Evolutionary conservation across 2,797 vertebrate genomes (phyloP).

Genomic region (Hipposideros larvatus): DNA sequence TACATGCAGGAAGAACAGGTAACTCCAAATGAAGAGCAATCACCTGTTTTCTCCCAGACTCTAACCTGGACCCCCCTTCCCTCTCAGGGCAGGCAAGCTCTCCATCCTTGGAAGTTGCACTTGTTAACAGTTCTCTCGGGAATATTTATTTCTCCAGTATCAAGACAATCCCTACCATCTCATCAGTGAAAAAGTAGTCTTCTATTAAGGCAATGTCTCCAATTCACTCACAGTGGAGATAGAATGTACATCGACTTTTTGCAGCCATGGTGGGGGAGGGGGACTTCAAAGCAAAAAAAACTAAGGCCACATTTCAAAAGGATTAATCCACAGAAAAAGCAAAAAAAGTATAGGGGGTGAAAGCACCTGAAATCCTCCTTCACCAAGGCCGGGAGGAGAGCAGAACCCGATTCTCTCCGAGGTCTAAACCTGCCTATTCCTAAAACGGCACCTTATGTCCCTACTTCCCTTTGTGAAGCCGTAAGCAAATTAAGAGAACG

Average conservation of each 20-base stretch:
- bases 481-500: neutral
- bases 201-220: neutral
- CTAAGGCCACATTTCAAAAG: neutral
- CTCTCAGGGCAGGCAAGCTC: neutral
- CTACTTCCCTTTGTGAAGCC: neutral
- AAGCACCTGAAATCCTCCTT: neutral
- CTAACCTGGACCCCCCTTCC: neutral
- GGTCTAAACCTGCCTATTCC: neutral
- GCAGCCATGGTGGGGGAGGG: neutral
- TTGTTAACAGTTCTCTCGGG: neutral
- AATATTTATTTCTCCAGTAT: neutral
- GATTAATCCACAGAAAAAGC: neutral
- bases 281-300: neutral
- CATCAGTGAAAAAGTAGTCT: neutral
- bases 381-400: neutral
- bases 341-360: neutral
- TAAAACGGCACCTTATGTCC: neutral
- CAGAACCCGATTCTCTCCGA: neutral
- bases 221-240: neutral
- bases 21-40: neutral
- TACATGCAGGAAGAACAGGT: neutral
- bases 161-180: neutral
- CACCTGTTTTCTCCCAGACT: neutral
- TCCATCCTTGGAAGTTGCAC: neutral
- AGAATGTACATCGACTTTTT: neutral